Conservation (phyloP, 2,113 vertebrate genomes). For the Rattus rattus region DNA sequence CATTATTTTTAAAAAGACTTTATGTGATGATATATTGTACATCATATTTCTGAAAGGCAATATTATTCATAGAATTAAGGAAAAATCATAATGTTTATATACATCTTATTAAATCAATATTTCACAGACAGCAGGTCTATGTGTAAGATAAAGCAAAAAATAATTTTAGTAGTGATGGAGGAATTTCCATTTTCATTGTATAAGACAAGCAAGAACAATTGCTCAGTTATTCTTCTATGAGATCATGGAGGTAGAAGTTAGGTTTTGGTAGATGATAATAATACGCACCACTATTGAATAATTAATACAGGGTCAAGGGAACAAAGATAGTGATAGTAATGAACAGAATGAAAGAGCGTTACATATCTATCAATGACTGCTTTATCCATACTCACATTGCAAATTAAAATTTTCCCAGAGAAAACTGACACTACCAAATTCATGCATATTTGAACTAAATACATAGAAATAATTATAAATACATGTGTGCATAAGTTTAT, state of each 20-base stretch:
- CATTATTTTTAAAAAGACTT: neutral
- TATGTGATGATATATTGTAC: neutral
- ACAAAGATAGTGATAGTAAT: neutral
- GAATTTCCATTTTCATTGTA: constrained; percentile 23
- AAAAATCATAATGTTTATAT: neutral
- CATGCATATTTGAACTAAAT: neutral
- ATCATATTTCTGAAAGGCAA: neutral
- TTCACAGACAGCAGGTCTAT: neutral
- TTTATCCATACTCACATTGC: neutral
- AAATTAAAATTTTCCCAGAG: neutral
- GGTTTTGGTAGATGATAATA: too few relatives aligned
- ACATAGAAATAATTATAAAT: neutral
- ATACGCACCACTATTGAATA: neutral
- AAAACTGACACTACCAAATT: neutral
- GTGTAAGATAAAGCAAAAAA: neutral
- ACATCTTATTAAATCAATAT: constrained; percentile 14
- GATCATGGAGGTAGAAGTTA: neutral
- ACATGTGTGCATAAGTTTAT: neutral
- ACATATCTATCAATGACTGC: neutral
- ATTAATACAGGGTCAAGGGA: neutral
- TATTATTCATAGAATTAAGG: neutral
- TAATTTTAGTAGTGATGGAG: neutral
- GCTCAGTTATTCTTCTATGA: neutral
- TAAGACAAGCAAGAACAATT: neutral
- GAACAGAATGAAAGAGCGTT: neutral